Evolutionary conservation across 2,113 vertebrate species (phyloP).

Genomic region (Tetraodon nigroviridis): DNA sequence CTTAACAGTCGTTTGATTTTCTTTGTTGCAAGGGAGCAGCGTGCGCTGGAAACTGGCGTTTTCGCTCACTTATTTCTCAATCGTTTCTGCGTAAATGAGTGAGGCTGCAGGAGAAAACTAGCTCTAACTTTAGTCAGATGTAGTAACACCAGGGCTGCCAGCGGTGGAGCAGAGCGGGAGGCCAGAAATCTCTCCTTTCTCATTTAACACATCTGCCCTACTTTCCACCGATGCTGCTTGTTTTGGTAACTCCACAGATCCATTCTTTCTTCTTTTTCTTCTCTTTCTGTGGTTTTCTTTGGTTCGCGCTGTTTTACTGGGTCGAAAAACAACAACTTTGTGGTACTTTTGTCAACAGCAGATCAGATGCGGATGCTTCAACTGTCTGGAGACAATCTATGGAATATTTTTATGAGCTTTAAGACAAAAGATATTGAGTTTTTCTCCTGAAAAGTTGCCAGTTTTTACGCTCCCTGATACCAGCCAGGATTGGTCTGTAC

Average conservation of each 20-base stretch:
- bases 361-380: too few species aligned
- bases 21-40: slow-evolving; percentile 2
- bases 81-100: slow-evolving; percentile 36
- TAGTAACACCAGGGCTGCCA: slow-evolving; percentile 20
- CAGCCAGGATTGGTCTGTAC: slow-evolving; percentile 37
- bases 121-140: slow-evolving; percentile 56
- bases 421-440: background rate
- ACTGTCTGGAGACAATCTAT: too few species aligned
- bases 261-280: slow-evolving; percentile 25
- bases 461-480: slow-evolving; percentile 5
- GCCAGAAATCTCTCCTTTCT: slow-evolving; percentile 40
- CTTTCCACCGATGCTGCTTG: slow-evolving; percentile 50
- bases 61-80: slow-evolving; percentile 24
- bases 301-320: slow-evolving; percentile 9
- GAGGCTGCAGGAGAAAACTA: slow-evolving; percentile 40
- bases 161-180: slow-evolving; percentile 20
- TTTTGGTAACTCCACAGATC: slow-evolving; percentile 48
- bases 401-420: background rate
- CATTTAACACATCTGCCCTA: slow-evolving; percentile 61
- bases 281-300: slow-evolving; percentile 14
- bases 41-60: slow-evolving; percentile 25
- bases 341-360: background rate
- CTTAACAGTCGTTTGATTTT: slow-evolving; percentile 13
- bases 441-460: background rate
- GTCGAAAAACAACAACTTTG: background rate